Evolutionary conservation across 2,888 invertebrate species (phyloP).

Genomic region (Dascillus cervinus): DNA sequence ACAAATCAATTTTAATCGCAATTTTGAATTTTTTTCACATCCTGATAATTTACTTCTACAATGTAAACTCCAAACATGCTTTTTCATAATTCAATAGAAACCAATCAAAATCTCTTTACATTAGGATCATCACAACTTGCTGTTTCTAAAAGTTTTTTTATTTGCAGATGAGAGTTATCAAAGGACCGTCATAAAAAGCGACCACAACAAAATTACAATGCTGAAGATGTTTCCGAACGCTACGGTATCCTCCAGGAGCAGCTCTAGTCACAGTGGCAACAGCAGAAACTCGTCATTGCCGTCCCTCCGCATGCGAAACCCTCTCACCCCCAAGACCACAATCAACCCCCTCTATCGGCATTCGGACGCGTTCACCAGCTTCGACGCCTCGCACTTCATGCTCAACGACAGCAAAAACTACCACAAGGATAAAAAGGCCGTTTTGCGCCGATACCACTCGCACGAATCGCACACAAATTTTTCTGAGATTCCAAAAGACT

Average conservation of each 20-base stretch:
- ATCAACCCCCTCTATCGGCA: slow-evolving; percentile 32
- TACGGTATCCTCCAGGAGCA: slow-evolving; percentile 36
- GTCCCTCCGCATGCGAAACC: slow-evolving; percentile 33
- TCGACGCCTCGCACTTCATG: slow-evolving; percentile 37
- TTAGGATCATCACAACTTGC: not conserved
- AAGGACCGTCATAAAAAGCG: no score
- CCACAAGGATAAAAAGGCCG: slow-evolving; percentile 42
- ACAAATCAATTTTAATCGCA: no score
- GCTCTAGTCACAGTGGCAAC: slow-evolving; percentile 32
- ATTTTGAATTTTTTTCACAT: no score
- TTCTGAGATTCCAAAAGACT: slow-evolving; percentile 40
- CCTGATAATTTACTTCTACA: no score
- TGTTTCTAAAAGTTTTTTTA: not conserved
- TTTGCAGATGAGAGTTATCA: slow-evolving; percentile 2
- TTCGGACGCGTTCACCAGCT: slow-evolving; percentile 34
- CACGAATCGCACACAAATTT: slow-evolving; percentile 44
- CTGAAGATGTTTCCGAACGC: slow-evolving; percentile 33
- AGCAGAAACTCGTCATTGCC: slow-evolving; percentile 39
- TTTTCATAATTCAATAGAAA: not conserved
- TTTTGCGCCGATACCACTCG: slow-evolving; percentile 37
- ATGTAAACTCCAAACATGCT: no score
- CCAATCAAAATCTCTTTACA: not conserved
- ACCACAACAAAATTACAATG: no score
- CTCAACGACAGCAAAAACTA: slow-evolving; percentile 24
- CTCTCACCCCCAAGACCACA: slow-evolving; percentile 31